These are phyloP conservation scores for Eubasilissa regina DNA, from an alignment of 1,140 invertebrate genomes.

Conservation along the genomic window DNA sequence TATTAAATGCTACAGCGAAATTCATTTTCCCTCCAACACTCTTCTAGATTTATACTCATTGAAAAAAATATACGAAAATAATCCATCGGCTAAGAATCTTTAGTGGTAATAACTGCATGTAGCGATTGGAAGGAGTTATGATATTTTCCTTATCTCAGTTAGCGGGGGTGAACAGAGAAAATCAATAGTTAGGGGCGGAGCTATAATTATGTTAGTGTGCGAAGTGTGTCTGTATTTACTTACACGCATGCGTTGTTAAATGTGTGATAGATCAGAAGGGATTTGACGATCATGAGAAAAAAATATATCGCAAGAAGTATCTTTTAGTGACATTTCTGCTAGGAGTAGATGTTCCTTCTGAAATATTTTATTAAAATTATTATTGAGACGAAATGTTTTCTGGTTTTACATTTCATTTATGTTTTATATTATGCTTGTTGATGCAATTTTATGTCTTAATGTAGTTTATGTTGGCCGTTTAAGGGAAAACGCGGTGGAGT, in stretches of 20 bases:
- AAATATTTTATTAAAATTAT: too few species aligned
- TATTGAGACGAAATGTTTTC: too few species aligned
- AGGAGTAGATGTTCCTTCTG: too few species aligned
- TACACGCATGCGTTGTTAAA: slow-evolving; percentile 4
- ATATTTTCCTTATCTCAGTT: slow-evolving; percentile 4
- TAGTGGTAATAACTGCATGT: not conserved
- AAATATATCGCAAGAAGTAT: not conserved
- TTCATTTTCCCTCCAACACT: slow-evolving; percentile 4
- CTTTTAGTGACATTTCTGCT: too few species aligned
- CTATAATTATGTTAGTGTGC: slow-evolving; percentile 37
- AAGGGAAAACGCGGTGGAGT: slow-evolving; percentile 21
- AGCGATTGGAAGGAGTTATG: not conserved
- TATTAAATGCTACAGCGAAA: not conserved
- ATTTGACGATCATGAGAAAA: not conserved
- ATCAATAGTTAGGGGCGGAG: slow-evolving; percentile 58
- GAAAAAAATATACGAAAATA: slow-evolving; percentile 2
- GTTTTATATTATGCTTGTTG: not conserved
- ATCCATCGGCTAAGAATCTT: not conserved
- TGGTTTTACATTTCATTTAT: not conserved
- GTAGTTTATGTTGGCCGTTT: not conserved
- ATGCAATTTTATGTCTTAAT: not conserved
- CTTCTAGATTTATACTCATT: too few species aligned
- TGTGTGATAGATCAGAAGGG: not conserved
- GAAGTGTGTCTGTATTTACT: not conserved
- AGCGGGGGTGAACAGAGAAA: slow-evolving; percentile 43